Evolutionary conservation across 2,797 vertebrate genomes (phyloP), one percentile per base, ranked within the genome.

Genomic region (Tragopan temminckii): DNA sequence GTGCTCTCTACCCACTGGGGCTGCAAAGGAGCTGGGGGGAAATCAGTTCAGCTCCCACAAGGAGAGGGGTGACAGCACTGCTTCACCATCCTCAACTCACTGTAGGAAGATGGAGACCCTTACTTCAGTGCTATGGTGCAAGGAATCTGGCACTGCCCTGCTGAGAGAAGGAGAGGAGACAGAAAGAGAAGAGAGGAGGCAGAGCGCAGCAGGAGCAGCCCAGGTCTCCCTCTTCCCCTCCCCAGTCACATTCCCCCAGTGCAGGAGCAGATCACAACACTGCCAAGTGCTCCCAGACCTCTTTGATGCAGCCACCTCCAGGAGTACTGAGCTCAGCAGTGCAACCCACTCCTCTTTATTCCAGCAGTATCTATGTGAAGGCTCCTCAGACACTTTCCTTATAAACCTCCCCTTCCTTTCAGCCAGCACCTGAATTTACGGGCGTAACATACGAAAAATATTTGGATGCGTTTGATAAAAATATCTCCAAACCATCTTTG

Each of bases 291-390:
- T 69, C 8, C 20, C 45, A 57, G 68, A 20, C 55, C 38, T 43
- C 3, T 31, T 0, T 0, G 1, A 33, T 62, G 71, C 3, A 0
- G 15, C 4, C 0, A 3, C 36, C 79, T 75, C 50, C 40, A 76
- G 70, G 40, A 83, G 53, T 15, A 55, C 38, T 35, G 25, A 53
- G 91, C 89, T 85, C 82, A 90, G 62, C 85, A 87, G 80, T 2
- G 17, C 62, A 74, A 36, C 72, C 13, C 3, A 13, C 24, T 77
- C n/a, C 64, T 82, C 79, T 84, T 52, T 13, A 33, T 45, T 78
- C 74, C 67, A 67, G 38, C 27, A 24, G 19, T 11, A 62, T 25
- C 24, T 62, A 42, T 20, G 40, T 71, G 66, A 91, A 80, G 43
- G 36, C 38, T 85, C 66, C 45, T 88, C 58, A 71, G 42, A 23